Conservation (phyloP, 2,797 vertebrate species). For the Scolopax rusticola region DNA sequence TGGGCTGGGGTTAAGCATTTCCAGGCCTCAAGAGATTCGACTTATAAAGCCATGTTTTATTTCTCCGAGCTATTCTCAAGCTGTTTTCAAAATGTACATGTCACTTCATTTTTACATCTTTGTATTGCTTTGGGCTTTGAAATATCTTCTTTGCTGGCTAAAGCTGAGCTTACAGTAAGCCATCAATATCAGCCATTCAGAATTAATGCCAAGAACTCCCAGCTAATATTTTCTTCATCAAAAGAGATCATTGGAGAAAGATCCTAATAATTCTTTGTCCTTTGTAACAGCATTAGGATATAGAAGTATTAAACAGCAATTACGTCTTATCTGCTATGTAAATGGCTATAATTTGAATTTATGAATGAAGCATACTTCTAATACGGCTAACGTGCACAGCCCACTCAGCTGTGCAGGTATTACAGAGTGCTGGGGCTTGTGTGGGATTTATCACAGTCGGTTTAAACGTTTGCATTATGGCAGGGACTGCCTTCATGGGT, state of each 20-base stretch:
- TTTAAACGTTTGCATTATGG: neutral
- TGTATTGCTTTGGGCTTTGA: slow-evolving; percentile 10
- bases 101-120: slow-evolving; percentile 43
- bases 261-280: slow-evolving; percentile 27
- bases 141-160: neutral
- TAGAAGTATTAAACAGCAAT: slow-evolving; percentile 47
- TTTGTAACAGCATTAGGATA: neutral
- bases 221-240: slow-evolving; percentile 9
- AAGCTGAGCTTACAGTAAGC: neutral
- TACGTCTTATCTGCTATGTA: slow-evolving; percentile 19
- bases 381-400: neutral
- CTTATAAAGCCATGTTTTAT: slow-evolving; percentile 28
- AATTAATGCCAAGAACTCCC: slow-evolving; percentile 20
- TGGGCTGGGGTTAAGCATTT: neutral
- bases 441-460: neutral
- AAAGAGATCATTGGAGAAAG: neutral
- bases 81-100: slow-evolving; percentile 16
- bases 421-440: neutral
- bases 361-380: neutral
- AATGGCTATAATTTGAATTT: slow-evolving; percentile 36
- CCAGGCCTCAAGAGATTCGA: slow-evolving; percentile 19
- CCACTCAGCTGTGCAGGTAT: neutral
- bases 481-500: neutral
- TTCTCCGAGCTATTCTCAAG: slow-evolving; percentile 35
- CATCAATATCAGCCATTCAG: neutral